Conservation (phyloP, 2,888 invertebrate genomes). For the Caenorhabditis japonica region DNA sequence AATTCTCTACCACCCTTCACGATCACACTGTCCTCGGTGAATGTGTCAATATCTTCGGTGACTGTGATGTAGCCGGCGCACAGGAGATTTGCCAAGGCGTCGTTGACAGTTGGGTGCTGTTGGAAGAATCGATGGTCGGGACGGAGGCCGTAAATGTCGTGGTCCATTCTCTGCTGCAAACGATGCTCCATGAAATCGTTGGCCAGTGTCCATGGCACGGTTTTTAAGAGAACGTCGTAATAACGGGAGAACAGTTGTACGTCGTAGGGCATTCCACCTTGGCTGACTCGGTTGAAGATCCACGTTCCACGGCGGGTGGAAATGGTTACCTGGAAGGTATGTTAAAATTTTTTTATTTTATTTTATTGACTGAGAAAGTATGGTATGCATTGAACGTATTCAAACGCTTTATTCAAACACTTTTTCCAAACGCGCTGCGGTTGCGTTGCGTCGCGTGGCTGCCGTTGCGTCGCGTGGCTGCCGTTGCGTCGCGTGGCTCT, state of each 20-base stretch:
- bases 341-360: too few species aligned
- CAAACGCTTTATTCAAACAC: too few species aligned
- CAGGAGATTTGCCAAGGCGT: conserved; percentile 78
- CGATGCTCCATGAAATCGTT: conserved; percentile 76
- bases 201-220: conserved; percentile 70
- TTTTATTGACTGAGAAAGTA: too few species aligned
- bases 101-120: conserved; percentile 78
- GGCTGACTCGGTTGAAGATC: conserved; percentile 77
- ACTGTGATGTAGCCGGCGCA: conserved; percentile 77
- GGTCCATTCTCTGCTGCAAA: conserved; percentile 73
- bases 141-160: conserved; percentile 74
- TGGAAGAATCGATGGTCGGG: conserved; percentile 76
- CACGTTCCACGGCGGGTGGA: conserved; percentile 79
- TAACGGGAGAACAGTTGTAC: conserved; percentile 57
- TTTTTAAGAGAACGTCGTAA: conserved; percentile 70
- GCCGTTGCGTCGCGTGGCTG: too few species aligned
- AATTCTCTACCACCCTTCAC: conserved; percentile 78
- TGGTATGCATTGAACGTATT: too few species aligned
- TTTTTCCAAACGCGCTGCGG: too few species aligned
- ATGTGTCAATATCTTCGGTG: conserved; percentile 96
- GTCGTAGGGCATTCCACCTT: conserved; percentile 73
- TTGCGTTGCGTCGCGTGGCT: too few species aligned
- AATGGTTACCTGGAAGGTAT: conserved; percentile 77
- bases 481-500: too few species aligned
- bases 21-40: conserved; percentile 96